Conservation (phyloP, 2,888 invertebrate species). For the Colostygia pectinataria region DNA sequence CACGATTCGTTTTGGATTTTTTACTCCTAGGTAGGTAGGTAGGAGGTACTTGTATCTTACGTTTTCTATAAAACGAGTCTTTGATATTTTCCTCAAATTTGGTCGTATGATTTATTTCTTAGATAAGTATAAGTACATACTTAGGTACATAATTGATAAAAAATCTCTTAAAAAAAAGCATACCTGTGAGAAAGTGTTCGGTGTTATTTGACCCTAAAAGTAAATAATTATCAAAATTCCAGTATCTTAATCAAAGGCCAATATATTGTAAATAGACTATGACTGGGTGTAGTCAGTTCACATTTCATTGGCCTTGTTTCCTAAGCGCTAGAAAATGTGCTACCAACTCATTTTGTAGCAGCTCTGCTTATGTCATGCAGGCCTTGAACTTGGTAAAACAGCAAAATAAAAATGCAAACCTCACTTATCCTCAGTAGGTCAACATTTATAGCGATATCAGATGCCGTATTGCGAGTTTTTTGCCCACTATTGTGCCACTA, state of each 20-base stretch:
- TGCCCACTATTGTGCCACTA: too few species aligned
- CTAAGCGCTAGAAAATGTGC: too few species aligned
- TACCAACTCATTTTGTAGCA: not conserved
- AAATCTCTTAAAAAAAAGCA: too few species aligned
- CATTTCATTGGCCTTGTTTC: conserved; percentile 7
- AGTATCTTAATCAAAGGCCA: not conserved
- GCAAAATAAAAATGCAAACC: conserved; percentile 7
- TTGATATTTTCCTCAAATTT: too few species aligned
- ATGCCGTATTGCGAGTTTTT: too few species aligned
- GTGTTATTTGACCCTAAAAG: too few species aligned
- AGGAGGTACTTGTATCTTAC: too few species aligned
- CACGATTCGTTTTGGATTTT: conserved; percentile 1
- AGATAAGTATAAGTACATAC: too few species aligned
- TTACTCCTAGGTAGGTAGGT: not conserved
- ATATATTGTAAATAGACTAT: conserved; percentile 5
- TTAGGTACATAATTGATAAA: too few species aligned
- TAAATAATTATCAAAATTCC: not conserved
- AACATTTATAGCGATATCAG: conserved; percentile 6
- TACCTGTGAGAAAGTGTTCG: too few species aligned
- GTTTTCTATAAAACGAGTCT: too few species aligned
- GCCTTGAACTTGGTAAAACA: conserved; percentile 24
- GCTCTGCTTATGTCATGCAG: conserved; percentile 5
- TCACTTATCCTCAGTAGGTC: conserved; percentile 16
- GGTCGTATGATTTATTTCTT: too few species aligned
- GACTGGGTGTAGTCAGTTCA: not conserved